Conservation (phyloP, 1,140 invertebrate genomes). For the Oncopeltus fasciatus region DNA sequence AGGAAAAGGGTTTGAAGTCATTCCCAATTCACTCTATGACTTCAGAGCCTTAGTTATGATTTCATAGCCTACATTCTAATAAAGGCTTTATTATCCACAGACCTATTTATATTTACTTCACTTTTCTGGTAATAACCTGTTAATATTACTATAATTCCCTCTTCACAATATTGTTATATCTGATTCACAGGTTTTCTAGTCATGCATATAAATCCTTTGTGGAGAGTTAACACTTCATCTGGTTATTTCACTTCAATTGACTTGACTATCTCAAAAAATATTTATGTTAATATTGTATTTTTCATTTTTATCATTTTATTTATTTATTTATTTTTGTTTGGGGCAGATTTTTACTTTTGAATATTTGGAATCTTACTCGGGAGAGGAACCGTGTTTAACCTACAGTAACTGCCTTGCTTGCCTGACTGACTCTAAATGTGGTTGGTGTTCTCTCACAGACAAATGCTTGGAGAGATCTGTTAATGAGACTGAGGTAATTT, state of each 20-base stretch:
- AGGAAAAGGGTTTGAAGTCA: too few relatives aligned
- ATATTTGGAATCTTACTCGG: slow-evolving; percentile 71
- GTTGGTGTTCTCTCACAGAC: slow-evolving; percentile 50
- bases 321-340: background rate
- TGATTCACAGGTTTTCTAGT: too few relatives aligned
- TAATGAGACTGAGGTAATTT: slow-evolving; percentile 28
- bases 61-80: too few relatives aligned
- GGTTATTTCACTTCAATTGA: background rate
- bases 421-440: slow-evolving; percentile 72
- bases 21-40: too few relatives aligned
- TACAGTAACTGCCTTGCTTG: slow-evolving; percentile 78
- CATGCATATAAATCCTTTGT: too few relatives aligned
- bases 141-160: too few relatives aligned
- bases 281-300: background rate
- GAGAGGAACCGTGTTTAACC: slow-evolving; percentile 55
- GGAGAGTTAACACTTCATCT: background rate
- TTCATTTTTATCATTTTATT: too few relatives aligned
- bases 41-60: too few relatives aligned
- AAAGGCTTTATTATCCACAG: too few relatives aligned
- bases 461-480: slow-evolving; percentile 35
- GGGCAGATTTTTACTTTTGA: slow-evolving; percentile 67
- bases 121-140: too few relatives aligned
- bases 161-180: too few relatives aligned
- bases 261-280: background rate
- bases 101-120: too few relatives aligned